These are phyloP conservation scores for Caretta caretta DNA, from an alignment of 2,113 vertebrate species.

Conservation along the genomic window DNA sequence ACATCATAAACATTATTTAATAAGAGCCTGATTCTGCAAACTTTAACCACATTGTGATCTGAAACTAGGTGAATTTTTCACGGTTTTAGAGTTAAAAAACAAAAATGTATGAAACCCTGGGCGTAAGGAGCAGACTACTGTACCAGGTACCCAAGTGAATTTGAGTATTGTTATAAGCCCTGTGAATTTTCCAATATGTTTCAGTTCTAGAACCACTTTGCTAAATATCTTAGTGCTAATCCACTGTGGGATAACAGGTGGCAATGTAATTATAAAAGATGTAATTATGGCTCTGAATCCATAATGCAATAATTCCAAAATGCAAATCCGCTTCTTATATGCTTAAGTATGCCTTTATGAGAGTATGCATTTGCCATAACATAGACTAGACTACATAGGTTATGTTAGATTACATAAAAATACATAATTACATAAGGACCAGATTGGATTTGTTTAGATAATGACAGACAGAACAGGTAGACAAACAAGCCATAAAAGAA, in stretches of 20 bases:
- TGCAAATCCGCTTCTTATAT: not conserved
- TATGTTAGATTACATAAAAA: not conserved
- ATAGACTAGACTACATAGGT: not conserved
- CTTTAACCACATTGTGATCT: slow-evolving; percentile 6
- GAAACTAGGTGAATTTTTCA: slow-evolving; percentile 10
- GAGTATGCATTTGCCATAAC: not conserved
- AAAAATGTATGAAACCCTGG: slow-evolving; percentile 5
- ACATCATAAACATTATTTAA: slow-evolving; percentile 16
- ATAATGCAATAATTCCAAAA: slow-evolving; percentile 22
- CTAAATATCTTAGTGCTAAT: slow-evolving; percentile 38
- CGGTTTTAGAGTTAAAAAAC: slow-evolving; percentile 18
- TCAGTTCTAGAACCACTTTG: slow-evolving; percentile 32
- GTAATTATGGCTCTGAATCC: slow-evolving; percentile 32
- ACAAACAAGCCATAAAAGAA: not conserved
- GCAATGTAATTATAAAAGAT: slow-evolving; percentile 23
- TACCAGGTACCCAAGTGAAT: not conserved
- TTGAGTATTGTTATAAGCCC: slow-evolving; percentile 3
- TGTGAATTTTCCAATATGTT: slow-evolving; percentile 9
- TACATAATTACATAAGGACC: not conserved
- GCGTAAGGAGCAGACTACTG: not conserved
- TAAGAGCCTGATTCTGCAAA: slow-evolving; percentile 19
- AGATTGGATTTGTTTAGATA: not conserved
- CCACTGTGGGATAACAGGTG: slow-evolving; percentile 15
- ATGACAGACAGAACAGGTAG: not conserved
- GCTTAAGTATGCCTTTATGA: not conserved